Conservation (phyloP, 2,888 invertebrate species). For the Drosophila atroscutellata region DNA sequence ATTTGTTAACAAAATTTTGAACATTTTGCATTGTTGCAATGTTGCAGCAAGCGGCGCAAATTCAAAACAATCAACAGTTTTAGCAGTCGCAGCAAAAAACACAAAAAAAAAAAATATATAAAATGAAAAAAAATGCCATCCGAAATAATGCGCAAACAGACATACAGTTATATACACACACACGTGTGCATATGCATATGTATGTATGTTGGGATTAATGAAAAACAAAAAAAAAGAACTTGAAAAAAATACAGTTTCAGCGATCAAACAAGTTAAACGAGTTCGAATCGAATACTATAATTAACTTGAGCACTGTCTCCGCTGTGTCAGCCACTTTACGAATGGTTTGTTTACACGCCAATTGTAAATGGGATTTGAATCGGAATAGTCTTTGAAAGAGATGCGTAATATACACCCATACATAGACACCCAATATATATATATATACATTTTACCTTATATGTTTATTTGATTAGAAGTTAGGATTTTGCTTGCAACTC, state of each 20-base stretch:
- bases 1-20: constrained; percentile 79
- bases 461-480: no score
- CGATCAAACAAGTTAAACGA: constrained; percentile 39
- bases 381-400: neutral
- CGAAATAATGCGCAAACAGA: constrained; percentile 1
- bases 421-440: neutral
- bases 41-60: constrained; percentile 29
- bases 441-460: neutral
- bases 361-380: constrained; percentile 1
- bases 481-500: no score
- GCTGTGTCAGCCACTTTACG: neutral
- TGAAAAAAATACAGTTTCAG: constrained; percentile 23
- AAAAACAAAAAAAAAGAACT: neutral
- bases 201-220: neutral
- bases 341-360: constrained; percentile 8
- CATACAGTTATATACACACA: neutral
- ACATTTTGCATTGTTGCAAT: constrained; percentile 62
- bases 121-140: neutral
- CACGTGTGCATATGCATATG: neutral
- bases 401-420: neutral
- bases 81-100: constrained; percentile 33
- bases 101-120: neutral
- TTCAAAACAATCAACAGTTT: constrained; percentile 44
- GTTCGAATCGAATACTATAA: constrained; percentile 37
- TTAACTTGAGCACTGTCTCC: constrained; percentile 14